Percentiles rank a stretch among this genome's conserved stretches.
Conservation (phyloP, 2,113 vertebrate genomes). For the Pitta sordida region DNA sequence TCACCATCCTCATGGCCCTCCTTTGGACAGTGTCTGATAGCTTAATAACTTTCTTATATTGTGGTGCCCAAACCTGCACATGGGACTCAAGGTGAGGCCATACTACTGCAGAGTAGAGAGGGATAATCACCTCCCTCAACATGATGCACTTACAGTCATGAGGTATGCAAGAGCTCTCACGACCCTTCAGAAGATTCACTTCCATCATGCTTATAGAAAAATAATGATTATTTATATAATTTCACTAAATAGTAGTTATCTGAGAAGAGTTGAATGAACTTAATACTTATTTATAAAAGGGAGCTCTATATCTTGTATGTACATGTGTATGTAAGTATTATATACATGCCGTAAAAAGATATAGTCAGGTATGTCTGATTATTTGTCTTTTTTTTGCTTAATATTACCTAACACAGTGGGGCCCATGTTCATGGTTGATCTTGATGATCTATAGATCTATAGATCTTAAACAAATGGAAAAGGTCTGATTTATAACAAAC, state of each 20-base stretch:
- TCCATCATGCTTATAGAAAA: neutral
- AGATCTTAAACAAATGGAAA: neutral
- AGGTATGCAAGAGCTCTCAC: neutral
- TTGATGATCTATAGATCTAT: neutral
- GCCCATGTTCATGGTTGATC: neutral
- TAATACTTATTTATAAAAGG: neutral
- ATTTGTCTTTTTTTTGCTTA: neutral
- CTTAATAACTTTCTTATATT: neutral
- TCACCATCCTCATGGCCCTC: neutral
- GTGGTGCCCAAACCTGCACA: neutral
- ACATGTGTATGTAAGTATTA: neutral
- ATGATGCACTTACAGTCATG: neutral
- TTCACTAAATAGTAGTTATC: neutral
- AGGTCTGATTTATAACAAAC: neutral
- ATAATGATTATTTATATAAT: neutral
- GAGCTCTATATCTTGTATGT: neutral
- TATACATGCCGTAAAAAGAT: neutral
- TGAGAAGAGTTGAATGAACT: neutral
- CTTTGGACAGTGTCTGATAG: neutral
- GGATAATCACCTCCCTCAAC: neutral
- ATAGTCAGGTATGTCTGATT: neutral
- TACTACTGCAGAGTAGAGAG: neutral
- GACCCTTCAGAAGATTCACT: neutral
- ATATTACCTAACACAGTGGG: neutral
- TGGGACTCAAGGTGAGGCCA: accelerated